Conservation (phyloP, 1,140 invertebrate species). For the Mizuhopecten yessoensis region DNA sequence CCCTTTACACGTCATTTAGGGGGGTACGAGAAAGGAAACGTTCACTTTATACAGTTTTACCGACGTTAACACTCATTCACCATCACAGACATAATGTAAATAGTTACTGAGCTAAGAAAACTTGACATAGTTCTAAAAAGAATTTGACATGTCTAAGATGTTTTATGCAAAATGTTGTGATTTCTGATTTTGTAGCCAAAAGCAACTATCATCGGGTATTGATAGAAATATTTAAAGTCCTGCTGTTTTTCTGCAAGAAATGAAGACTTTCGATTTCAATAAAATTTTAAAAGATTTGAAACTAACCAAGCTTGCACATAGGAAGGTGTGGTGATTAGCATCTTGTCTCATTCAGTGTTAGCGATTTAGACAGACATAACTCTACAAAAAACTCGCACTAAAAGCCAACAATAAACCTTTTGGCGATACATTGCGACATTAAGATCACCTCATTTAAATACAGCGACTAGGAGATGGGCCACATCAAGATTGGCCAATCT, state of each 20-base stretch:
- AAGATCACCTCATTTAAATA: slow-evolving; percentile 4
- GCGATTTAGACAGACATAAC: slow-evolving; percentile 19
- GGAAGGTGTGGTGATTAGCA: not conserved
- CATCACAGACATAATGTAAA: not conserved
- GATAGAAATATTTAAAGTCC: not conserved
- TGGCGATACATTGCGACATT: not conserved
- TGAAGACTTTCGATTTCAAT: too few species aligned
- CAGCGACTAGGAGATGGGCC: not conserved
- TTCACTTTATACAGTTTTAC: not conserved
- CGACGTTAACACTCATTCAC: not conserved
- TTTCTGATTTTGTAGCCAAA: not conserved
- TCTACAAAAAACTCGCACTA: not conserved
- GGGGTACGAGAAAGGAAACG: not conserved
- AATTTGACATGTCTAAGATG: not conserved
- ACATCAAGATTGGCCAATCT: not conserved
- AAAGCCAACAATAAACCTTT: not conserved
- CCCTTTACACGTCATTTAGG: not conserved
- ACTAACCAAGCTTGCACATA: not conserved
- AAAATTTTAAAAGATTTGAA: not conserved
- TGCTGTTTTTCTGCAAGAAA: not conserved
- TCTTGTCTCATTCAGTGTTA: not conserved
- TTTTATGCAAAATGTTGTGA: not conserved
- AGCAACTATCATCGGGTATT: too few species aligned
- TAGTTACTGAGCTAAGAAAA: not conserved
- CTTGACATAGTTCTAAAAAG: not conserved